These are phyloP conservation scores for Sphaeridia pumilis DNA, from an alignment of 2,888 invertebrate genomes.

Conservation along the genomic window DNA sequence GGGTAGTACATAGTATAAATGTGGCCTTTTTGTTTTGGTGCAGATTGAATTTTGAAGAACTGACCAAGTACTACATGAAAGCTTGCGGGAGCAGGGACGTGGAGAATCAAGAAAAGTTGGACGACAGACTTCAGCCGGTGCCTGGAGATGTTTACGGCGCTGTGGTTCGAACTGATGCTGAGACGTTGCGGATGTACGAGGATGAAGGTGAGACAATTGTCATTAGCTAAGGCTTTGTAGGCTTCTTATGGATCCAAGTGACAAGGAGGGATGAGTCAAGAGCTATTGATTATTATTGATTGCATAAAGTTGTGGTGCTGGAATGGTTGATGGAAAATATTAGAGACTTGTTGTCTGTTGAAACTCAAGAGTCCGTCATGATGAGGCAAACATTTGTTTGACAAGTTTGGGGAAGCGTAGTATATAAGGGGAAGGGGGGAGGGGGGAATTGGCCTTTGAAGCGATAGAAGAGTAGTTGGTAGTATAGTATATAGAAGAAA, in stretches of 20 bases:
- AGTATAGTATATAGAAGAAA: too few relatives aligned
- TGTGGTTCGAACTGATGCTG: conserved; percentile 52
- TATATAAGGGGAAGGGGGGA: too few relatives aligned
- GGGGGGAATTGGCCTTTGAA: too few relatives aligned
- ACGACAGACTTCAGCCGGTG: conserved; percentile 71
- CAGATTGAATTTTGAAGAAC: conserved; percentile 56
- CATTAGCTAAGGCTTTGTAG: too few relatives aligned
- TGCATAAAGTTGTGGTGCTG: too few relatives aligned
- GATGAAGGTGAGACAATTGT: conserved; percentile 47
- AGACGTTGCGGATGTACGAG: conserved; percentile 56
- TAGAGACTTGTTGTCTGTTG: background rate
- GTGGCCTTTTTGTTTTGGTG: conserved; percentile 4
- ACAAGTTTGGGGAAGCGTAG: too few relatives aligned
- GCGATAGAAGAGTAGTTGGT: too few relatives aligned
- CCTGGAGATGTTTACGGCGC: conserved; percentile 69
- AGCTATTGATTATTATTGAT: too few relatives aligned
- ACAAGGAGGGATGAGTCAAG: too few relatives aligned
- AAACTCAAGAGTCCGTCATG: too few relatives aligned
- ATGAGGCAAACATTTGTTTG: too few relatives aligned
- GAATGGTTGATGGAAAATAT: too few relatives aligned
- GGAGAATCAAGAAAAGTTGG: conserved; percentile 53
- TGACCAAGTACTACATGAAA: conserved; percentile 51
- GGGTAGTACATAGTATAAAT: background rate
- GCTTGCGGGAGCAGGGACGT: conserved; percentile 45
- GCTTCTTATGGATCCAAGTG: background rate